phyloP scores from a whole-genome alignment of 2,113 vertebrate genomes.

The Eurystomus gularis region DNA sequence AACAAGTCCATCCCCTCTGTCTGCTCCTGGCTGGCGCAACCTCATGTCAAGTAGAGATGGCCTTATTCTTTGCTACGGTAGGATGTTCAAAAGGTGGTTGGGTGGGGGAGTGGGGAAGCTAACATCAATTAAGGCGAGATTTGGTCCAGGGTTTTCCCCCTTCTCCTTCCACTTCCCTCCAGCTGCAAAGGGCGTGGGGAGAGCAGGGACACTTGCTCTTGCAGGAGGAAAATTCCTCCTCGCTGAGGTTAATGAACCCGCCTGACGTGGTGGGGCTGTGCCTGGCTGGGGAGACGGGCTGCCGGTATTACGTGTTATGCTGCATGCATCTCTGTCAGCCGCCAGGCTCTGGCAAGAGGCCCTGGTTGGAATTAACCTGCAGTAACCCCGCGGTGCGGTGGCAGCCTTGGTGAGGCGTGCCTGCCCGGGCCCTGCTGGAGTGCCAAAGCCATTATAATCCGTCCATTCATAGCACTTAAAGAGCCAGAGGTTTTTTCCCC shows the following conservation, averaged over 20 bases:
- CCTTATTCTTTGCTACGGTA: fast-evolving
- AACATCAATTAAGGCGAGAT: too few species aligned
- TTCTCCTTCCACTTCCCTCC: not conserved
- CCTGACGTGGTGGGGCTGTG: not conserved
- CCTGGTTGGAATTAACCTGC: constrained; percentile 4
- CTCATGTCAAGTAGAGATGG: not conserved
- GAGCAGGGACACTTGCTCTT: fast-evolving
- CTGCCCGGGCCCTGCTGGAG: not conserved
- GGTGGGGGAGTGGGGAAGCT: not conserved
- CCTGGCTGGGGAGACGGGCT: not conserved
- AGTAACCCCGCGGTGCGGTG: constrained; percentile 15
- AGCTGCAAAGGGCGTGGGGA: not conserved
- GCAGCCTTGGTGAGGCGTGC: not conserved
- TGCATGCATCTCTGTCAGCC: constrained; percentile 1
- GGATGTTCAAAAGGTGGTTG: fast-evolving
- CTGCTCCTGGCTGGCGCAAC: fast-evolving
- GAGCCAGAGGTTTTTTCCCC: not conserved
- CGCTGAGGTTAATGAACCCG: not conserved
- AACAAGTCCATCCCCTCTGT: not conserved
- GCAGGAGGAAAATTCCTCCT: not conserved
- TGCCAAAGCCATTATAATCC: constrained; percentile 6
- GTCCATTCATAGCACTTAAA: not conserved
- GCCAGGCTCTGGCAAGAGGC: constrained; percentile 7
- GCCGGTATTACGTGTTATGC: constrained; percentile 36
- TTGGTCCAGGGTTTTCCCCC: not conserved